These are phyloP conservation scores for Zaprionus taronus DNA, from an alignment of 1,140 invertebrate genomes.

Conservation along the genomic window DNA sequence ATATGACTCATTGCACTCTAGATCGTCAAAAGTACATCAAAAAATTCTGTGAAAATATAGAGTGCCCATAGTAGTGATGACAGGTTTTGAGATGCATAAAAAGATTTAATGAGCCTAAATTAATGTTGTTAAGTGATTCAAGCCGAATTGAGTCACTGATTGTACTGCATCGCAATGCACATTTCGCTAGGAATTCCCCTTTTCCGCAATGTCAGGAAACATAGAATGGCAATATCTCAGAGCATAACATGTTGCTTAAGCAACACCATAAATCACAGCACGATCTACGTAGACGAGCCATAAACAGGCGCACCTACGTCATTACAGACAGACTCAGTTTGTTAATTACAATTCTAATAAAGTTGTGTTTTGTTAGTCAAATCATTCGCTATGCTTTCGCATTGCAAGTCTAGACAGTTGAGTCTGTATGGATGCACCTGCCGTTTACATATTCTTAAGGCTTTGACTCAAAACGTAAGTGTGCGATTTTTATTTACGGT, in stretches of 20 bases:
- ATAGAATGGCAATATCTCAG: conserved; percentile 33
- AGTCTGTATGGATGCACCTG: conserved; percentile 6
- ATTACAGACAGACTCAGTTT: conserved; percentile 44
- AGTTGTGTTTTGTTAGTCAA: conserved; percentile 28
- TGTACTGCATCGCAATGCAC: background rate
- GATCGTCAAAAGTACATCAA: background rate
- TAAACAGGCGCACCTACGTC: conserved; percentile 45
- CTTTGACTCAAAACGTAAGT: background rate
- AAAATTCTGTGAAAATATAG: background rate
- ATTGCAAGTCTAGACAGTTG: conserved; percentile 17
- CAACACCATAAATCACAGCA: background rate
- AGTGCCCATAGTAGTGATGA: background rate
- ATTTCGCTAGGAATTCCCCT: conserved; percentile 2
- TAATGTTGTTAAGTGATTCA: conserved; percentile 4
- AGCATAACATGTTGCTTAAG: background rate
- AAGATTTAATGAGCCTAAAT: background rate
- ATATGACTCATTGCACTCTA: background rate
- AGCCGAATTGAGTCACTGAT: background rate
- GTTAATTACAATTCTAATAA: conserved; percentile 60
- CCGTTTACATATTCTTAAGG: too few species aligned
- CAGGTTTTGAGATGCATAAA: conserved; percentile 2
- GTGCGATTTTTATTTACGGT: conserved; percentile 31
- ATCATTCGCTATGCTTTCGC: conserved; percentile 58
- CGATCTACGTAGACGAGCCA: background rate
- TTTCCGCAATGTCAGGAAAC: conserved; percentile 8